Evolutionary conservation across 2,797 vertebrate species (phyloP), one percentile per base, ranked within the genome.

Genomic region (Sarcophilus harrisii): DNA sequence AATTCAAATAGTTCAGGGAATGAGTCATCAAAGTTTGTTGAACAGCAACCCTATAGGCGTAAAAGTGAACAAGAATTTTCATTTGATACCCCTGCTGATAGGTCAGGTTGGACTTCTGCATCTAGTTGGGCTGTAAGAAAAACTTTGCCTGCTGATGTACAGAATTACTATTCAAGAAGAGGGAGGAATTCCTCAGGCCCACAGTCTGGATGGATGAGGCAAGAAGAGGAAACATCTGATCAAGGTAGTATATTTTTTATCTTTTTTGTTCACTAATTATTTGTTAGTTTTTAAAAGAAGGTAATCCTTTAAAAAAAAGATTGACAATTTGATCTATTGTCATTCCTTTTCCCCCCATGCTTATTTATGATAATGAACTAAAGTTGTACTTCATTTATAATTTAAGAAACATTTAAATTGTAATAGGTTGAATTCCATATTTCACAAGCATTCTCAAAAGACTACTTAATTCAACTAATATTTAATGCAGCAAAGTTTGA

Each of bases 101-200:
- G 99, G 10, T 99, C 99, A 0, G 99, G 99, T n/a, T 99, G 99
- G 99, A 99, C 99, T 0, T 99, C 99, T 5, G 99, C 99, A 0
- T 99, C 99, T 92, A 99, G 99, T 97, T 99, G 99, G 99, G 99
- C 99, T 6, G 99, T 99, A 52, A 99, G 99, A 96, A 99, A 99
- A 98, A 99, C 99, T 18, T 98, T 99, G 0, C 99, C 99, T n/a
- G 99, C 99, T 38, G 99, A 99, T 96, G 99, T 99, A 54, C 99
- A 99, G 98, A 99, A 99, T 97, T 99, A 99, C 96, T 99, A 99
- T 94, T 99, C 99, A 0, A 99, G 99, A 98, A 99, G 99, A 94
- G 99, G 99, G 94, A 98, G 99, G 96, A 99, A 96, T 52, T 98
- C 99, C 38, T 97, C 98, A 16, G 98, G 98, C 55, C 97, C 99